Evolutionary conservation across 2,113 vertebrate genomes (phyloP), one percentile per base, ranked within the genome.

Genomic region (Muntiacus muntjak): DNA sequence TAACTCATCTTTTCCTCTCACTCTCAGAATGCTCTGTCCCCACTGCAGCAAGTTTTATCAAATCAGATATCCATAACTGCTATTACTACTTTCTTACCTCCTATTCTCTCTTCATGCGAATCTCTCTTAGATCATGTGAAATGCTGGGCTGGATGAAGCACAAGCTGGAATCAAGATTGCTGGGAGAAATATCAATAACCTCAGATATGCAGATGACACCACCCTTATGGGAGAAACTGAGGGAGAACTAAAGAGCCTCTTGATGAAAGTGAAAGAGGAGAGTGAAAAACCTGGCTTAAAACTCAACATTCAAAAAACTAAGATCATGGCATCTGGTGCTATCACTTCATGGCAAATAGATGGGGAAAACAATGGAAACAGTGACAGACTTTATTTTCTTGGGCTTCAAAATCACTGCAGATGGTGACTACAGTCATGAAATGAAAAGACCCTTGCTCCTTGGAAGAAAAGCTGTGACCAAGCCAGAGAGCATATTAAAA

Each of bases 21-120:
- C 58, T 30, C 11, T 60, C 16, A 0, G n/a, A 16, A 25, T 47
- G 40, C 21, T 57, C 33, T 52, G 23, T 40, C 28, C 58, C 9
- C 23, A n/a, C 40, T 26, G 23, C 19, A 95, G 54, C 40, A 13
- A 89, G n/a, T 2, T 5, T 33, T 67, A 79, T 3, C 93, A 84
- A 6, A 17, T 13, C 25, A 5, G 7, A 30, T 67, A 5, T 45
- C 76, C 9, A 6, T 3, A 13, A 50, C 13, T 57, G 25, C 40
- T 23, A 16, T 52, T 60, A 52, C 16, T 17, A 21, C 23, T 58
- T 79, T 64, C 57, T 57, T 25, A 45, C 14, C 40, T 78, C 52
- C 7, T 40, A 12, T 52, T 94, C 52, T 47, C 43, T 45, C 43
- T 47, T 78, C 74, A 45, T 12, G 67, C 0, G 1, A 13, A 12